phyloP scores from a whole-genome alignment of 2,888 invertebrate species.

The Synergus gifuensis region DNA sequence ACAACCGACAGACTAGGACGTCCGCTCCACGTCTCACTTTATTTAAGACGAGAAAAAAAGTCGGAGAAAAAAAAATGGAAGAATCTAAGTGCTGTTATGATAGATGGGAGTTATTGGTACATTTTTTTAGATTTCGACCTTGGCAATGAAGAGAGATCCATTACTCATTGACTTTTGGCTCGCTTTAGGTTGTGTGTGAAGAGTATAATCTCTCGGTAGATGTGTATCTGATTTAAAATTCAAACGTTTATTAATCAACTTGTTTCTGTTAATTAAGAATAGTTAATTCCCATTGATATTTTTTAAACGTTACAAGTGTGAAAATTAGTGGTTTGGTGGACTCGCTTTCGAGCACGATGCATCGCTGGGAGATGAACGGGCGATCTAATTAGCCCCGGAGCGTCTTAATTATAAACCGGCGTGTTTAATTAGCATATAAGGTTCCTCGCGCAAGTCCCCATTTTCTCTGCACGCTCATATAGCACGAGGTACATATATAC shows the following conservation, averaged over 20 bases:
- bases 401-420: constrained; percentile 45
- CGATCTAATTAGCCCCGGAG: constrained; percentile 40
- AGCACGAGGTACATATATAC: constrained; percentile 27
- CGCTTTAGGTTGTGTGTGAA: not conserved
- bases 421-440: constrained; percentile 44
- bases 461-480: constrained; percentile 40
- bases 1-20: constrained; percentile 56
- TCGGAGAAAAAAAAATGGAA: not conserved
- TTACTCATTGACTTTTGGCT: too few species aligned
- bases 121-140: not conserved
- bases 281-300: constrained; percentile 2
- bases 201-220: not conserved
- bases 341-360: constrained; percentile 20
- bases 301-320: constrained; percentile 31
- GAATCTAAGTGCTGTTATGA: not conserved
- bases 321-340: constrained; percentile 25
- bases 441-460: constrained; percentile 30
- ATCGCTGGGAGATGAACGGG: constrained; percentile 27
- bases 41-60: not conserved
- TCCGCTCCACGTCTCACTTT: constrained; percentile 30
- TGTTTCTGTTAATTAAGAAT: not conserved
- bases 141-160: constrained; percentile 1
- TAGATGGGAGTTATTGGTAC: not conserved
- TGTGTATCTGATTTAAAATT: not conserved
- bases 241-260: constrained; percentile 5